phyloP scores from a whole-genome alignment of 2,113 vertebrate species.

The Okapia johnstoni region DNA sequence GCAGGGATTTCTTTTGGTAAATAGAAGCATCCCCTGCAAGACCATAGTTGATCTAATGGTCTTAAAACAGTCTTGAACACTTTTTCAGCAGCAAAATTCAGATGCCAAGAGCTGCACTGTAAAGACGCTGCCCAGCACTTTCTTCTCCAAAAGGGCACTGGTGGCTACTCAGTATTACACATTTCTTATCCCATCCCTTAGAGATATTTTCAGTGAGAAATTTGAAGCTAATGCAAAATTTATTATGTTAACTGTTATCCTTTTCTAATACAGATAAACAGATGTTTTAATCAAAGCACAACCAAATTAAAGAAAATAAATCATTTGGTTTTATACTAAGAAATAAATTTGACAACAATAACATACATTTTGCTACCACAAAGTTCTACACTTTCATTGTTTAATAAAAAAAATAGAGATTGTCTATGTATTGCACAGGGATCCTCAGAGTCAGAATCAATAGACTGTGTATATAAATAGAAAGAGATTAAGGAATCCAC shows the following conservation, averaged over 20 bases:
- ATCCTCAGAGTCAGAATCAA: neutral
- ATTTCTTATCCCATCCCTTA: neutral
- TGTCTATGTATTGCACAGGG: neutral
- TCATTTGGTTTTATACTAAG: neutral
- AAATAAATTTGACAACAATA: neutral
- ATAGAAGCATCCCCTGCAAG: neutral
- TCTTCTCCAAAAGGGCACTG: neutral
- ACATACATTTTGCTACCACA: neutral
- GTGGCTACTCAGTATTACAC: neutral
- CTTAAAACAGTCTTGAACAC: slow-evolving; percentile 37
- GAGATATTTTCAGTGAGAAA: neutral
- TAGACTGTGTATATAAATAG: neutral
- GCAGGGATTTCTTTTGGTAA: neutral
- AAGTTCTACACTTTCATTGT: neutral
- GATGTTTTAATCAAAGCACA: slow-evolving; percentile 25
- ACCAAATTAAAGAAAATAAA: neutral
- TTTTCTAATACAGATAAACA: neutral
- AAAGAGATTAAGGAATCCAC: neutral
- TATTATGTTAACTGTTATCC: neutral
- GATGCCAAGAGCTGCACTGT: neutral
- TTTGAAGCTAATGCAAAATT: neutral
- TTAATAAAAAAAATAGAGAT: neutral
- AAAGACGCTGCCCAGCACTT: neutral
- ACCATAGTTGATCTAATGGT: slow-evolving; percentile 38
- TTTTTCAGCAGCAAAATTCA: slow-evolving; percentile 48